Evolutionary conservation across 1,140 invertebrate species (phyloP), one percentile per base, ranked within the genome.

Genomic region (Polypedilum vanderplanki): DNA sequence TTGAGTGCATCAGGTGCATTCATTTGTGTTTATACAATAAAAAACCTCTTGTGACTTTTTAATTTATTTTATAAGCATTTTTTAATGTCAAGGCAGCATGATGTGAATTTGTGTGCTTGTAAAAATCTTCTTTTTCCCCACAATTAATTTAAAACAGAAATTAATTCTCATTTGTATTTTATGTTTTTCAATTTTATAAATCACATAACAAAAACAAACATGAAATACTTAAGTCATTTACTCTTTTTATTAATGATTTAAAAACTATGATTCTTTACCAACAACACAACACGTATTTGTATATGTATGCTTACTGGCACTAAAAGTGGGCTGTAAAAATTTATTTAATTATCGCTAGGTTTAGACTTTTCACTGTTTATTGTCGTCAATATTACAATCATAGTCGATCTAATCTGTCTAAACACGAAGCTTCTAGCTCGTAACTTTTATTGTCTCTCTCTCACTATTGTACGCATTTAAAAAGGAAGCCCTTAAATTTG

Each of bases 21-120:
- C 12, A 57, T 33, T 33, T 33, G 5, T 57, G 46, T 57, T 33
- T 15, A n/a, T 57, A n/a, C 46, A 57, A 57, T n/a, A 57, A 57
- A n/a, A 57, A 57, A 57, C 46, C 12, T 57, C 10, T 57, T n/a
- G 46, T 57, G 46, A 33, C 24, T 33, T 5, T 57, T 15, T 57
- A 57, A 57, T 57, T 57, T 57, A n/a, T 57, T n/a, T 57, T 57
- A 15, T 57, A 57, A 15, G 10, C 46, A 57, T n/a, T 57, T 15
- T 57, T 57, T 57, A 57, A 57, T 57, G 46, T 57, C 46, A 57
- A 57, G 46, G 46, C 46, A 57, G 46, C 46, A 57, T n/a, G 46
- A 57, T 57, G 46, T 57, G 46, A 57, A 57, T n/a, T 57, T 57
- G 24, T 33, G 24, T 33, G 24, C 24, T 33, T 33, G 24, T 33